Evolutionary conservation across 2,113 vertebrate genomes (phyloP).

Genomic region (Phainopepla nitens): DNA sequence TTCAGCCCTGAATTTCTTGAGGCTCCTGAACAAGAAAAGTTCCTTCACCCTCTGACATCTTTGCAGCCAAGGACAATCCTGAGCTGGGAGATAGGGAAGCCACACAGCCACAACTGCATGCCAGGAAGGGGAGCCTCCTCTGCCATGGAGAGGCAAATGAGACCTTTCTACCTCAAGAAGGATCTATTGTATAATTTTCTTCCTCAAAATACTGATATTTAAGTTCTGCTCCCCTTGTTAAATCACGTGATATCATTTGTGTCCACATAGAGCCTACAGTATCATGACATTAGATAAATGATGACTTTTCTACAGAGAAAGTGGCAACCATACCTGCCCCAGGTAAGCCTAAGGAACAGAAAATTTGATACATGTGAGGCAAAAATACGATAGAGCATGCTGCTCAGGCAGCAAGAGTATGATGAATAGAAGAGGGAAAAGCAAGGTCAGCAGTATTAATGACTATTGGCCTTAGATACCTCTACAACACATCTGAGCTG

Average conservation of each 20-base stretch:
- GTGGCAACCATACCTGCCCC: neutral
- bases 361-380: neutral
- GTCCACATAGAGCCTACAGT: rapidly evolving
- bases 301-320: neutral
- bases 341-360: neutral
- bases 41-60: neutral
- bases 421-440: neutral
- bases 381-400: neutral
- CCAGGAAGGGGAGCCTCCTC: neutral
- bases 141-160: neutral
- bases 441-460: neutral
- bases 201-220: neutral
- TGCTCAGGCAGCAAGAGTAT: neutral
- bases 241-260: neutral
- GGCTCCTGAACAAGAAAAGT: neutral
- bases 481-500: neutral
- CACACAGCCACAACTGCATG: neutral
- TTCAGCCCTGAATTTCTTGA: neutral
- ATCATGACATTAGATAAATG: neutral
- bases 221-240: neutral
- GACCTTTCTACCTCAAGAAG: neutral
- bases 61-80: neutral
- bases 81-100: neutral
- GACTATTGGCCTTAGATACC: neutral
- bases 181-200: neutral